Conservation (phyloP, 1,140 invertebrate genomes). For the Anastatus disparis region DNA sequence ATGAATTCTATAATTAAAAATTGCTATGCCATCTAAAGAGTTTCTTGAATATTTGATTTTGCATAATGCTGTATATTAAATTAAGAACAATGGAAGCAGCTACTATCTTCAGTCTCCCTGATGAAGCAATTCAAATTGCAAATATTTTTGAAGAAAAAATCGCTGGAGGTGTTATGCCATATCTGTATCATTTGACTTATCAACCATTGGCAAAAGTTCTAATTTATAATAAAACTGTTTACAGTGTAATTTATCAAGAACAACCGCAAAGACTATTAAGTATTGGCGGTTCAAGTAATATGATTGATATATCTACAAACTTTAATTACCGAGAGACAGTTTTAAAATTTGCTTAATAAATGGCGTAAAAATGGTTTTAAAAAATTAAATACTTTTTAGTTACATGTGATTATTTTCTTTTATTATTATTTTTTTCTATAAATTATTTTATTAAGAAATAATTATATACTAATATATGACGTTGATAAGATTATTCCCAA, state of each 20-base stretch:
- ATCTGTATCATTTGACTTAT: constrained; percentile 82
- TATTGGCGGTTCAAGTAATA: constrained; percentile 81
- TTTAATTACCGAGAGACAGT: constrained; percentile 83
- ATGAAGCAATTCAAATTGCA: constrained; percentile 79
- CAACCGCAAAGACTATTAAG: constrained; percentile 78
- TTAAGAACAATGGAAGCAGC: constrained; percentile 79
- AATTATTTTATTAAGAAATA: no score
- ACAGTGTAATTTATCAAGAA: constrained; percentile 75
- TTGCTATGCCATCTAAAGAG: no score
- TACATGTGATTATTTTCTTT: no score
- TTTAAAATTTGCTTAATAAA: constrained; percentile 69
- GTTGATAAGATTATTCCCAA: no score
- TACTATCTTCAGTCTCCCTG: constrained; percentile 77
- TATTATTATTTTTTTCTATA: no score
- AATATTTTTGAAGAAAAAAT: constrained; percentile 84
- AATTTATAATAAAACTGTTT: constrained; percentile 80
- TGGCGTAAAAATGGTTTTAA: no score
- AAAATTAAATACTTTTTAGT: no score
- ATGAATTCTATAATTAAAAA: no score
- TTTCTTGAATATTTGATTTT: no score
- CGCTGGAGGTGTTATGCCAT: constrained; percentile 77
- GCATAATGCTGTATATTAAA: no score
- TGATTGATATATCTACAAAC: constrained; percentile 86
- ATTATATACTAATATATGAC: no score
- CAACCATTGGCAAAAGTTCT: constrained; percentile 81